Conservation (phyloP, 2,113 vertebrate genomes). For the Macrotis lagotis region DNA sequence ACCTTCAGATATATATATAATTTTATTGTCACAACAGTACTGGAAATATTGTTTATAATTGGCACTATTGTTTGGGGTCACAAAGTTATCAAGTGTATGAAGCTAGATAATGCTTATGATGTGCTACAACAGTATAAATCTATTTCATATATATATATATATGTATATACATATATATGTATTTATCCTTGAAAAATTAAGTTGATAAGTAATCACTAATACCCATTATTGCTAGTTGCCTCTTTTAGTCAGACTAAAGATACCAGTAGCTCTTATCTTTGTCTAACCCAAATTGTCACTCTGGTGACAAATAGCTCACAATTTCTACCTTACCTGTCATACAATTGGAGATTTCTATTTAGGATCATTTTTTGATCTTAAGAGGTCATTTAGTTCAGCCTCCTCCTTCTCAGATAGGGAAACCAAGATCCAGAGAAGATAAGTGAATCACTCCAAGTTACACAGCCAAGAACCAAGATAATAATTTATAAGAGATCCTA, state of each 20-base stretch:
- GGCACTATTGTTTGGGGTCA: neutral
- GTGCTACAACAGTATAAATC: neutral
- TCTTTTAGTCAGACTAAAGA: neutral
- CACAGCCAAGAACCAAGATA: neutral
- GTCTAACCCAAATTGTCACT: neutral
- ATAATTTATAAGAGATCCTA: neutral
- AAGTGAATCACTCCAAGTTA: neutral
- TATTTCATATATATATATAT: neutral
- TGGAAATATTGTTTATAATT: no score
- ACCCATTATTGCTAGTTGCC: neutral
- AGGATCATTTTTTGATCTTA: neutral
- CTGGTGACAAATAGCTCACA: neutral
- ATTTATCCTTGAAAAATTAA: neutral
- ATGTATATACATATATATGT: neutral
- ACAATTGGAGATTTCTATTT: neutral
- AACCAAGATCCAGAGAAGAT: neutral
- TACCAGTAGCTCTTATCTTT: neutral
- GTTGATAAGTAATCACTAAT: neutral
- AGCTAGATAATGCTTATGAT: neutral
- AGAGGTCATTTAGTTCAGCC: neutral
- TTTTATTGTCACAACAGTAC: neutral
- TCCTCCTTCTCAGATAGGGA: neutral
- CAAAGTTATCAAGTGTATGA: neutral
- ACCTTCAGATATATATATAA: neutral
- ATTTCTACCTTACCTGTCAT: neutral